Evolutionary conservation across 2,888 invertebrate genomes (phyloP).

Genomic region (Tetragonisca angustula): DNA sequence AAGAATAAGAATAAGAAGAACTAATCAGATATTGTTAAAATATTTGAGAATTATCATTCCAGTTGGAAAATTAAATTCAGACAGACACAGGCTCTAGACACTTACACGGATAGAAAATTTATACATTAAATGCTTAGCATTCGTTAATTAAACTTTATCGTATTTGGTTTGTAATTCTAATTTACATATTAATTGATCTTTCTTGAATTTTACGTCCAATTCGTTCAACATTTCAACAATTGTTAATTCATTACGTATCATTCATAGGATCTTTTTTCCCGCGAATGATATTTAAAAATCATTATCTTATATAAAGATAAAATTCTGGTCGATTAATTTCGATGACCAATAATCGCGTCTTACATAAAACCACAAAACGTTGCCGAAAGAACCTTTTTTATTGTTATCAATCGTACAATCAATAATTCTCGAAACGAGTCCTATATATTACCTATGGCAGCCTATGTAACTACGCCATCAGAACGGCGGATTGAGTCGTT

Average conservation of each 20-base stretch:
- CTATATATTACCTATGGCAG: neutral
- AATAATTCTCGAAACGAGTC: neutral
- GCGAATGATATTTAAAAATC: neutral
- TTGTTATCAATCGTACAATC: neutral
- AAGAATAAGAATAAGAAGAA: neutral
- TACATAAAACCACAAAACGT: neutral
- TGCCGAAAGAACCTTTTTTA: neutral
- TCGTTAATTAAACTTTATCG: neutral
- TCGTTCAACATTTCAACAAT: neutral
- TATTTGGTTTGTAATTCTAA: neutral
- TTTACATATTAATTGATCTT: neutral
- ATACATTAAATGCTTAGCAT: neutral
- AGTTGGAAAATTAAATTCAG: neutral
- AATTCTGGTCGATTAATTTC: neutral
- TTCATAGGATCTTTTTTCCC: neutral
- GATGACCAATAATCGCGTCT: neutral
- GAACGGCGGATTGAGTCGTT: slow-evolving; percentile 40
- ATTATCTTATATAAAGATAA: neutral
- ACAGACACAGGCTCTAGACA: neutral
- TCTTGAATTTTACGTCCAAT: neutral
- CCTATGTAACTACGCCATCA: slow-evolving; percentile 2
- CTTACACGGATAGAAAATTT: neutral
- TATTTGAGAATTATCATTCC: neutral
- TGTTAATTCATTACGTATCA: neutral
- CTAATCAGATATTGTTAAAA: neutral